A percentile compares a stretch with the other conserved stretches of the same genome.
Evolutionary conservation across 64 coral and sea anemone genomes (phyloP).

Genomic region (Astreopora myriophthalma): DNA sequence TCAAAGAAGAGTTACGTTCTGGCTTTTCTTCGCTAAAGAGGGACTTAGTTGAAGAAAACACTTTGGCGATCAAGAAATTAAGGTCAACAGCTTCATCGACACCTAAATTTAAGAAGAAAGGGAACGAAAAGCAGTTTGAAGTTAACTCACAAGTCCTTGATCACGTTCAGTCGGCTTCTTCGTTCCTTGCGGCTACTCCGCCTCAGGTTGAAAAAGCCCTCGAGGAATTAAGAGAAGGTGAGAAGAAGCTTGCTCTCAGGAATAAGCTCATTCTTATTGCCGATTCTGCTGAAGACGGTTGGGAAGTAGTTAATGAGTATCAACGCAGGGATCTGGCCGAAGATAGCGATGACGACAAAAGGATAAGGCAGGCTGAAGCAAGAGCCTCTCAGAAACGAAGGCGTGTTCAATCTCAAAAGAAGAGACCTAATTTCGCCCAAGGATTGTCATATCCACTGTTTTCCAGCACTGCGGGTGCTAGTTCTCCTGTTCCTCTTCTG

Average conservation of each 20-base stretch:
- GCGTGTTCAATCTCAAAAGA: neutral
- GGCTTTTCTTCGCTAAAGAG: too few relatives aligned
- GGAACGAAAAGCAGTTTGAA: neutral
- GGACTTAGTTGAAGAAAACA: too few relatives aligned
- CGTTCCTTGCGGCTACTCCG: neutral
- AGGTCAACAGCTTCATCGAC: too few relatives aligned
- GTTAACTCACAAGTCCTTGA: neutral
- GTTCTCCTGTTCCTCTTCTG: neutral
- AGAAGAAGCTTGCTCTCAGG: neutral
- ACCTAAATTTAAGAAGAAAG: neutral
- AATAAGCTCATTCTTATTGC: conserved; percentile 10
- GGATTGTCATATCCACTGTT: neutral
- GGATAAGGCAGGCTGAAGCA: neutral
- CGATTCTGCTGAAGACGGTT: conserved; percentile 1
- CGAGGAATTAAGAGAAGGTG: neutral
- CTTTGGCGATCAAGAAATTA: too few relatives aligned
- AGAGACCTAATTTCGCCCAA: neutral
- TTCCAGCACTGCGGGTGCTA: neutral
- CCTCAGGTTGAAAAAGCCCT: conserved; percentile 1
- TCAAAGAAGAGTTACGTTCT: too few relatives aligned
- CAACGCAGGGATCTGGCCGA: neutral
- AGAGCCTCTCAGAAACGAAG: neutral
- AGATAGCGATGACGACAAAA: neutral
- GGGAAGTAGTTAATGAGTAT: neutral
- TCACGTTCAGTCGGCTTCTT: neutral